Base-by-base conservation (phyloP, 1,140 invertebrate genomes). In the Drosophila micromelanica region DNA sequence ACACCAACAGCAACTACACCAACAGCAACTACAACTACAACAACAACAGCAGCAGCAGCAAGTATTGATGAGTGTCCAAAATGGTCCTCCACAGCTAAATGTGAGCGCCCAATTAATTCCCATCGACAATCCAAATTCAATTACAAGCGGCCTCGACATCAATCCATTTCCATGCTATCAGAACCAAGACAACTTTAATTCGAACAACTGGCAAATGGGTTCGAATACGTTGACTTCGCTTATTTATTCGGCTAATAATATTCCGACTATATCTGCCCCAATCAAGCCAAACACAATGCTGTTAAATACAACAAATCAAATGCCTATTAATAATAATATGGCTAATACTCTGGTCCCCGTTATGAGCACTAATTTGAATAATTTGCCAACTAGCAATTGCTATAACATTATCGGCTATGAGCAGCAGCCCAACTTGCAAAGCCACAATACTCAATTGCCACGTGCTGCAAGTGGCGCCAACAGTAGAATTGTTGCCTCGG, bases 41-140 rank as follows among this genome's bases (percentile, higher is more conserved):
- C 23, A 13, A 45, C 55, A 40, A n/a, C 30, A 64, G 3, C 46
- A 46, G 12, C 23, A 49, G 15, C 69, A 27, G 1, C 12, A 23
- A 12, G 46, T 64, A 13, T n/a, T 51, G 30, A 62, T 27, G 5
- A 75, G 68, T 9, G 2, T 73, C 8, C 55, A 57, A 30, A 67
- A 15, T 38, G 59, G 12, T 3, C 32, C 32, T 15, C 17, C 32
- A 15, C 35, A 57, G 2, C 30, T 43, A 1, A 46, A 27, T 8
- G 5, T 11, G 13, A 48, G 17, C 11, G 13, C 11, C 37, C 20
- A 30, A 30, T 9, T 51, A 1, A 62, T 17, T 62, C 20, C 15
- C 5, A 38, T 9, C 12, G 9, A 32, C 5, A 35, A 5, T n/a
- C 51, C 11, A n/a, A 40, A 37, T 48, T 37, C 54, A 37, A 40